Percentiles rank a stretch among this genome's conserved stretches.
These are phyloP conservation scores for Cyprinodon diabolis DNA, from an alignment of 2,797 vertebrate genomes.

Conservation along the genomic window DNA sequence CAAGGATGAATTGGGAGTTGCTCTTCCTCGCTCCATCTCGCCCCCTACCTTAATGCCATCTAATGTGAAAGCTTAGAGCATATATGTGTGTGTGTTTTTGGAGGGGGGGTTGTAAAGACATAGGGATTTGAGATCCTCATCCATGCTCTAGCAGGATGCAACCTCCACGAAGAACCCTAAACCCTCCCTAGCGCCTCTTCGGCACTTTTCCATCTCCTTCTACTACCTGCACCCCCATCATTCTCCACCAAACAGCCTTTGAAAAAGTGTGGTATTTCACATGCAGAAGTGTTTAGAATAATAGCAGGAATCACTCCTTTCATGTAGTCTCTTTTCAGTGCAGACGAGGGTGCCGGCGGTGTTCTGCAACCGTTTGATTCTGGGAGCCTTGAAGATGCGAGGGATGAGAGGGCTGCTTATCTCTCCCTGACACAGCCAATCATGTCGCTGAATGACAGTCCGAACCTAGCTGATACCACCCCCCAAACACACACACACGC, in stretches of 20 bases:
- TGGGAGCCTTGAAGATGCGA: constrained; percentile 67
- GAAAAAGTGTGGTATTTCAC: constrained; percentile 64
- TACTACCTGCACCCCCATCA: constrained; percentile 10
- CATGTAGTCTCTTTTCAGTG: constrained; percentile 69
- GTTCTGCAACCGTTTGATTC: constrained; percentile 67
- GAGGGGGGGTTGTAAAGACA: constrained; percentile 51
- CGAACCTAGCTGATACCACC: constrained; percentile 52
- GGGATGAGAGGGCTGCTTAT: constrained; percentile 73
- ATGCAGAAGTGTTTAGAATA: constrained; percentile 75
- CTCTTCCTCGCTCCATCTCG: constrained; percentile 30
- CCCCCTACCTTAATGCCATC: constrained; percentile 46
- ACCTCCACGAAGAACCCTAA: constrained; percentile 44
- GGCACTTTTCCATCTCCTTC: constrained; percentile 29
- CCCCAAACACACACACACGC: constrained; percentile 33
- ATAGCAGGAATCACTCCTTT: constrained; percentile 72
- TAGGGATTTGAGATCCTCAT: constrained; percentile 51
- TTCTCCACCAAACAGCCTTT: constrained; percentile 27
- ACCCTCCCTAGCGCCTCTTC: constrained; percentile 13
- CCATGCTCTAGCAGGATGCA: constrained; percentile 12
- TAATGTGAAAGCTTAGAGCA: constrained; percentile 62
- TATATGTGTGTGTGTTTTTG: too few species aligned
- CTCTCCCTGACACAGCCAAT: constrained; percentile 75
- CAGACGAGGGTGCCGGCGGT: constrained; percentile 44
- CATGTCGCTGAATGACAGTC: constrained; percentile 67
- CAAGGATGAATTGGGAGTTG: constrained; percentile 24